Conservation (phyloP, 2,888 invertebrate species). For the Monoplex corrugatus region DNA sequence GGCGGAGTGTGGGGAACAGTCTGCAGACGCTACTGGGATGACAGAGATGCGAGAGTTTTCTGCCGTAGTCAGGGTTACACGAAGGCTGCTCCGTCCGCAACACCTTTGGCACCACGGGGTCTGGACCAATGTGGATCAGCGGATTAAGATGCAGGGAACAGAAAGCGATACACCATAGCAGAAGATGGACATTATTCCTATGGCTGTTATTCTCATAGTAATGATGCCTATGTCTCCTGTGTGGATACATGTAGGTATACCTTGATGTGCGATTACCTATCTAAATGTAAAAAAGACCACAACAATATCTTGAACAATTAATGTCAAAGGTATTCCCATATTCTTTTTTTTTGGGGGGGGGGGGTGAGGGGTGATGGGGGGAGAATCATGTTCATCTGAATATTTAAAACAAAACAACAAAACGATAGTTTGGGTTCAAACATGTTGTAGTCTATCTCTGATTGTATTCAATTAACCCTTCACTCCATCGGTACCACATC, state of each 20-base stretch:
- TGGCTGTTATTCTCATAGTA: conserved; percentile 65
- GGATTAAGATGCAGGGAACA: conserved; percentile 68
- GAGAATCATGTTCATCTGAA: neutral
- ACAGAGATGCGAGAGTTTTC: conserved; percentile 86
- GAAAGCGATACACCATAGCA: conserved; percentile 62
- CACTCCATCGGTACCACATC: no score
- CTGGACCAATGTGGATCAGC: conserved; percentile 76
- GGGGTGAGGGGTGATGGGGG: neutral
- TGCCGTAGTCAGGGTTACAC: conserved; percentile 70
- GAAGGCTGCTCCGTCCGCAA: conserved; percentile 68
- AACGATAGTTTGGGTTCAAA: no score
- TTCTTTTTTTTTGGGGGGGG: neutral
- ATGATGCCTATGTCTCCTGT: conserved; percentile 72
- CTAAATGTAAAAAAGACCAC: no score
- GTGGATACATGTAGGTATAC: conserved; percentile 66
- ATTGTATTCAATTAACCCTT: no score
- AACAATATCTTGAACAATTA: no score
- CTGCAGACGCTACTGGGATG: conserved; percentile 88
- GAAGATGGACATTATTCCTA: conserved; percentile 53
- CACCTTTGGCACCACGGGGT: conserved; percentile 65
- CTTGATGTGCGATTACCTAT: no score
- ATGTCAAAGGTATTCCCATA: no score
- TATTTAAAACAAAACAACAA: no score
- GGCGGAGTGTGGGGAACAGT: conserved; percentile 87
- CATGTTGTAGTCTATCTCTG: no score